phyloP scores from a whole-genome alignment of 2,888 invertebrate genomes.

The Eledona agricola region DNA sequence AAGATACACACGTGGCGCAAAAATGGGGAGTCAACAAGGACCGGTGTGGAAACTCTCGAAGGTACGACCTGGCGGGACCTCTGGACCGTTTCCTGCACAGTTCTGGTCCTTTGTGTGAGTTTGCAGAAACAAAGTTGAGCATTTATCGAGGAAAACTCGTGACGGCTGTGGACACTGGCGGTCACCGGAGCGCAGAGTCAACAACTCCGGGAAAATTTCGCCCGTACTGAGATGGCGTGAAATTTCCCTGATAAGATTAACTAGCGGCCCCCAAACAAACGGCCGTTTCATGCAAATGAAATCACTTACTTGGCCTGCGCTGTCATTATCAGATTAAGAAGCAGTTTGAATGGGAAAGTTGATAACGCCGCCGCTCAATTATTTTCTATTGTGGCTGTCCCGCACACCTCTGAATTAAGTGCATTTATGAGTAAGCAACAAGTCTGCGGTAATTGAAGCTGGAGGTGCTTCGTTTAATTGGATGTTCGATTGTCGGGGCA shows the following conservation, averaged over 20 bases:
- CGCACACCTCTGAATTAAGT: conserved; percentile 14
- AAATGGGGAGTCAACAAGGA: too few species aligned
- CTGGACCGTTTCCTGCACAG: conserved; percentile 6
- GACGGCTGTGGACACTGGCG: conserved; percentile 23
- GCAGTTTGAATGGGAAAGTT: conserved; percentile 34
- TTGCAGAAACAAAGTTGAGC: conserved; percentile 26
- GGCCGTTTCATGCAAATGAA: conserved; percentile 52
- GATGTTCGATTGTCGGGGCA: conserved; percentile 32
- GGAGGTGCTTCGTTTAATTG: conserved; percentile 15
- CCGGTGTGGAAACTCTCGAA: not conserved
- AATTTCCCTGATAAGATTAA: conserved; percentile 50
- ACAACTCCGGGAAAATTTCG: conserved; percentile 36
- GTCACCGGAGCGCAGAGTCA: conserved; percentile 35
- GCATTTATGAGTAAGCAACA: conserved; percentile 26
- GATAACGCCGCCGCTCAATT: conserved; percentile 33
- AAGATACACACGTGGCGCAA: too few species aligned
- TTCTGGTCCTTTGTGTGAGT: conserved; percentile 17
- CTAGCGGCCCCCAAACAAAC: conserved; percentile 49
- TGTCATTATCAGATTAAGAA: conserved; percentile 44
- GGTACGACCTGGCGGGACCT: conserved; percentile 14
- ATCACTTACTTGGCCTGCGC: conserved; percentile 48
- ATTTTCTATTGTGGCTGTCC: conserved; percentile 14
- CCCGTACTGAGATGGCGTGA: conserved; percentile 42
- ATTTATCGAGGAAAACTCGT: conserved; percentile 23
- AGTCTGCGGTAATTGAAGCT: conserved; percentile 25